Base-by-base conservation (phyloP, 1,140 invertebrate genomes). In the Sycobia sp. region DNA sequence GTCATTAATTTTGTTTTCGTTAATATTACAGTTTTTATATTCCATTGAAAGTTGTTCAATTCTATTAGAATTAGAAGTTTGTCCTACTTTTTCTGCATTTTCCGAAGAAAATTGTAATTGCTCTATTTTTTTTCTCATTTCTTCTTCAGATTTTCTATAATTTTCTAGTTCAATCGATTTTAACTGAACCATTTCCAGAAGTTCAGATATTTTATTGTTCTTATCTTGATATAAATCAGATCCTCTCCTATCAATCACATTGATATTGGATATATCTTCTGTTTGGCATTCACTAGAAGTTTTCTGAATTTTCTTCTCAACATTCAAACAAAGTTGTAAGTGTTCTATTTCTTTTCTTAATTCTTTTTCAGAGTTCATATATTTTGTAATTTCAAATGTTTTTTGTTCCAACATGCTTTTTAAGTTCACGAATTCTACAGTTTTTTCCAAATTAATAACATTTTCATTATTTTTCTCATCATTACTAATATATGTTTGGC, bases 121-220 rank as follows among this genome's bases (percentile, higher is more conserved):
- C 8, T 9, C 9, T 2, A 51, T 56, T 56, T 55, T 25, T 2
- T 61, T 55, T 20, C 5, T 27, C 22, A 22, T 14, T 57, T 67
- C 59, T 3, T 18, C 20, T n/a, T 63, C 36, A 4, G 50, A 27
- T 57, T 63, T 20, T 41, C 58, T 49, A 4, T 62, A 56, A 27
- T 53, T 62, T 39, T 62, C 36, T 25, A 68, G 49, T 13, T 68
- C 64, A 53, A 39, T 39, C 63, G n/a, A n/a, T n/a, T n/a, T n/a
- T n/a, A n/a, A n/a, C n/a, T n/a, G 32, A 13, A 67, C 56, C 10
- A 16, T 32, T 18, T 65, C 38, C 10, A 61, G 65, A 8, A 43
- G 53, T 10, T 20, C 32, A 4, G 46, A 25, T 22, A 41, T 56
- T 34, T 69, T 38, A 16, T 69, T 32, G 23, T 56, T 51, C 2